Conservation (phyloP, 2,797 vertebrate genomes). For the Sebastes goodei region DNA sequence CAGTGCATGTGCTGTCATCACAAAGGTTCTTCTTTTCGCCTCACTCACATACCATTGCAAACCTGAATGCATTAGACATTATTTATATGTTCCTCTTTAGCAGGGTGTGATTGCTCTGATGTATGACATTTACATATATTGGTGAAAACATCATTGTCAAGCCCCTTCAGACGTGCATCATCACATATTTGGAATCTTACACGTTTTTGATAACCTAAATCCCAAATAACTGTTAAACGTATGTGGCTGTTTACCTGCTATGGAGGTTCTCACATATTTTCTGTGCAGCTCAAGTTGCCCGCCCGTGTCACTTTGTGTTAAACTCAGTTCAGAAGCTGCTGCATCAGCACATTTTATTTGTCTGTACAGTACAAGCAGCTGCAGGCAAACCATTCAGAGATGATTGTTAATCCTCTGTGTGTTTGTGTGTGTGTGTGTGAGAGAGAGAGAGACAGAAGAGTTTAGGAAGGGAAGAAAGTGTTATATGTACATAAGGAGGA, state of each 20-base stretch:
- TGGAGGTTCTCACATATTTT: too few relatives aligned
- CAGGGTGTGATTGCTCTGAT: neutral
- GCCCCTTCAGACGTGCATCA: neutral
- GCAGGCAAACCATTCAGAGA: neutral
- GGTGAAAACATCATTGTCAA: neutral
- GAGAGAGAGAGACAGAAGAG: neutral
- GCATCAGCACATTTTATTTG: constrained; percentile 11
- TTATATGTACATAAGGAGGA: neutral
- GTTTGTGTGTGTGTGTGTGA: too few relatives aligned
- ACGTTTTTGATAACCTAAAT: neutral
- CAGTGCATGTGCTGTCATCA: neutral
- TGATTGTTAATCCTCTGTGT: too few relatives aligned
- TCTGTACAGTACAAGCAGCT: neutral
- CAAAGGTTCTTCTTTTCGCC: neutral
- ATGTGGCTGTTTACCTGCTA: neutral
- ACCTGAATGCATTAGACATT: neutral
- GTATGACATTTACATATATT: neutral
- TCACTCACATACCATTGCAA: neutral
- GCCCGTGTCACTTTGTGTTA: neutral
- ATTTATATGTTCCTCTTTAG: neutral
- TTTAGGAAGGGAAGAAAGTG: neutral
- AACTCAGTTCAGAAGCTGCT: neutral
- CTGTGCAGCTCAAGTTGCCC: neutral
- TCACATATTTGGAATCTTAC: too few relatives aligned
- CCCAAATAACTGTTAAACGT: neutral